Evolutionary conservation across 2,888 invertebrate genomes (phyloP), one percentile per base, ranked within the genome.

Genomic region (Heliconius cydno): DNA sequence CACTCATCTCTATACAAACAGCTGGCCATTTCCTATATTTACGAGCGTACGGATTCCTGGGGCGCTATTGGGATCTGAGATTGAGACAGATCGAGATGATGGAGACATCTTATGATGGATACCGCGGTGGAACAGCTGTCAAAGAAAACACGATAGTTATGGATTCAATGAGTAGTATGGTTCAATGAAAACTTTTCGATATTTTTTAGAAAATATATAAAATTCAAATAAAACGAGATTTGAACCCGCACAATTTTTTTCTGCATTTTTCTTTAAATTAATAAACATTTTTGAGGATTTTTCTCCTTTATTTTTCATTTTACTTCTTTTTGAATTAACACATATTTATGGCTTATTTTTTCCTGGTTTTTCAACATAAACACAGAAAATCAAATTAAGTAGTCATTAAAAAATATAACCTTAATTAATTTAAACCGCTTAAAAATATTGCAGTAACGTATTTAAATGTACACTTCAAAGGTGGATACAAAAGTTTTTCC

Each of bases 1-100:
- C 84, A 83, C 83, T 85, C 86, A 85, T 85, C 85, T 85, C 85
- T 85, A 84, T 85, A 86, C 84, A 86, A 87, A 86, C 85, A 84
- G 84, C 84, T 83, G 76, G 95, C 30, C 82, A 80, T 81, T 79
- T 81, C 81, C 79, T 82, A 79, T 82, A 83, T 84, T 82, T 84
- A 83, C 73, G 82, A 81, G 78, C 74, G 71, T 77, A 79, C 79
- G 79, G 79, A 76, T 79, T 78, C 75, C 60, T 67, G 77, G 74
- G 76, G 79, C 73, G 73, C 76, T 72, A 72, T 73, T 68, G 46
- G 79, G 46, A 67, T 70, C 38, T n/a, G 65, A 74, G 57, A 81
- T 77, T 77, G 70, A 34, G 73, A 68, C 73, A 76, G 77, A 79
- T 79, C 68, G 68, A 12, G 68, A 80, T 78, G 72, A 78, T 79